phyloP scores from a whole-genome alignment of 2,113 vertebrate species.

The Bothrops jararaca region DNA sequence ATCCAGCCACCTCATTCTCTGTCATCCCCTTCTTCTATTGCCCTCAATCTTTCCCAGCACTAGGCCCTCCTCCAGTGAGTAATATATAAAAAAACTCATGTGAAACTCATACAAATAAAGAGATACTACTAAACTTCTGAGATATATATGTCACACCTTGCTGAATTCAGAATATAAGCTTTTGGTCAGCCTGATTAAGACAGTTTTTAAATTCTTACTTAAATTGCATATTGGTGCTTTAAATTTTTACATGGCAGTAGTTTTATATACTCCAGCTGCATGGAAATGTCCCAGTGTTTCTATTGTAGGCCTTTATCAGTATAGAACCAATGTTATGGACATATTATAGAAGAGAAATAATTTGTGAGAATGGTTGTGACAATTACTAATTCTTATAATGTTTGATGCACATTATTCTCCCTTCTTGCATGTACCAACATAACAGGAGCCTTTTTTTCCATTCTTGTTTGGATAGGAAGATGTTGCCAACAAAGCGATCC shows the following conservation, averaged over 20 bases:
- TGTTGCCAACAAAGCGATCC: neutral
- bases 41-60: no score
- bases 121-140: neutral
- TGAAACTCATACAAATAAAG: no score
- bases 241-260: neutral
- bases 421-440: neutral
- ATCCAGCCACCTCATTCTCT: no score
- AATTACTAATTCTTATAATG: neutral
- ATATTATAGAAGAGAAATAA: neutral
- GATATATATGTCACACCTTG: neutral
- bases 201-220: neutral
- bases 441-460: neutral
- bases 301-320: neutral
- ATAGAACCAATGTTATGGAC: neutral
- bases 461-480: neutral
- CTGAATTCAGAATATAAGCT: neutral
- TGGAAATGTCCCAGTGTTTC: neutral
- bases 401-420: neutral
- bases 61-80: no score
- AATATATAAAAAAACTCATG: no score
- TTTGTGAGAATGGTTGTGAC: neutral
- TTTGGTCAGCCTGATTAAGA: neutral
- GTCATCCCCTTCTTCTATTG: no score
- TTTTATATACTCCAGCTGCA: neutral
- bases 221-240: neutral